Base-by-base conservation (phyloP, 2,113 vertebrate species). In the Ceyx cyanopectus region DNA sequence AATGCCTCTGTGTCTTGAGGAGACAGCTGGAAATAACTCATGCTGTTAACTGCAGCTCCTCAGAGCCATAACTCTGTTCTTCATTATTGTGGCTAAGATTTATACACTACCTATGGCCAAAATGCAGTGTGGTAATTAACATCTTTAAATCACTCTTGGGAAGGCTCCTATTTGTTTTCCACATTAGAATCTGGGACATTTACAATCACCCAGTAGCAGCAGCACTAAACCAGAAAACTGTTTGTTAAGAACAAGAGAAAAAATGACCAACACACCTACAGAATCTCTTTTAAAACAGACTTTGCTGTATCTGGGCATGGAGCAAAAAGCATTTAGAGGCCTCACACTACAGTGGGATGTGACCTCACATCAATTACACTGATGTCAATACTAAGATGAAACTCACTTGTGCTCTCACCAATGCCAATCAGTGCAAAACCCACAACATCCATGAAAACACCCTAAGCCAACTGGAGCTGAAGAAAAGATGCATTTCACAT, bases 21-120 rank as follows among this genome's bases (percentile, higher is more conserved):
- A 95, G 93, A 92, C 95, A 97, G 94, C 93, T 97, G 95, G 94
- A 97, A 96, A 78, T 78, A 60, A 87, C 91, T 91, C 41, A 62
- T 29, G 61, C 80, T 77, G 68, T 90, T 80, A 94, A 92, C 60
- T 56, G 79, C 66, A 81, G 56, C 74, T 66, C 87, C 54, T 45
- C 58, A 84, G 74, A 81, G 50, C 37, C 1, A 3, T 68, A 65
- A 90, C 78, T 80, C 30, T 66, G 67, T 69, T 79, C 79, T 61
- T 91, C 65, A 81, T 68, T 85, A 79, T 54, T 80, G 73, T 41
- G 23, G 43, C 12, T 66, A 82, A 88, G 69, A 94, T 87, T 91
- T 95, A 73, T 43, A 54, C 16, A 24, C 79, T 70, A 69, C 63
- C 68, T 45, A 82, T 16, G 29, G 78, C 66, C 57, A 27, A 65